These are phyloP conservation scores for Diplolepis rosae DNA, from an alignment of 2,888 invertebrate species.

Conservation along the genomic window DNA sequence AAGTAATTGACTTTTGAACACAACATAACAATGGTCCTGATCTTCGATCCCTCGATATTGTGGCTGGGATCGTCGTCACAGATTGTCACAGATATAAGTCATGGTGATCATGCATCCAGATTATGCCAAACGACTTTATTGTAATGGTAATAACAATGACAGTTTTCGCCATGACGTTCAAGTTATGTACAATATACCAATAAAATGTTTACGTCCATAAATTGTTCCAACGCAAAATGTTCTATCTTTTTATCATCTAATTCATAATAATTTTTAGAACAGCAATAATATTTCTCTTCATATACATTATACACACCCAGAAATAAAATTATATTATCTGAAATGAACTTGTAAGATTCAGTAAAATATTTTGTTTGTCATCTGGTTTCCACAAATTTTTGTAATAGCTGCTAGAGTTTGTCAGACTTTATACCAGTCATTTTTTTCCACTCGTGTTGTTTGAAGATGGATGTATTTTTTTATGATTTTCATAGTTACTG, in stretches of 20 bases:
- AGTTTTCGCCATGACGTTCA: constrained; percentile 1
- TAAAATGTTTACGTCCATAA: constrained; percentile 15
- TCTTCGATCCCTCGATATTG: constrained; percentile 54
- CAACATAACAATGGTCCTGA: constrained; percentile 53
- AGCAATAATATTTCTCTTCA: not conserved
- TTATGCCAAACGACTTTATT: constrained; percentile 53
- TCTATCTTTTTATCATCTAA: constrained; percentile 12
- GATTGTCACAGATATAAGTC: constrained; percentile 47
- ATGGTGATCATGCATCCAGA: constrained; percentile 53
- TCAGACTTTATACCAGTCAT: not conserved
- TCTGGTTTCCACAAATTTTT: not conserved
- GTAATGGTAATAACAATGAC: constrained; percentile 38
- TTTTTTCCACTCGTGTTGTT: not conserved
- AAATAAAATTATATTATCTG: not conserved
- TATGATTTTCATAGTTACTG: constrained; percentile 26
- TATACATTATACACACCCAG: too few species aligned
- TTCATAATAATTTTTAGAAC: not conserved
- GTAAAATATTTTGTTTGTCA: not conserved
- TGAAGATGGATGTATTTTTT: constrained; percentile 30
- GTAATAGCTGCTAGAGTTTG: not conserved
- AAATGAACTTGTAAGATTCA: not conserved
- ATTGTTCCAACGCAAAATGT: not conserved
- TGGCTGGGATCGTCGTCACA: constrained; percentile 52
- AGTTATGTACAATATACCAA: not conserved
- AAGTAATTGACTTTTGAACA: constrained; percentile 37